Base-by-base conservation (phyloP, 2,888 invertebrate genomes). In the Anodontia alba region DNA sequence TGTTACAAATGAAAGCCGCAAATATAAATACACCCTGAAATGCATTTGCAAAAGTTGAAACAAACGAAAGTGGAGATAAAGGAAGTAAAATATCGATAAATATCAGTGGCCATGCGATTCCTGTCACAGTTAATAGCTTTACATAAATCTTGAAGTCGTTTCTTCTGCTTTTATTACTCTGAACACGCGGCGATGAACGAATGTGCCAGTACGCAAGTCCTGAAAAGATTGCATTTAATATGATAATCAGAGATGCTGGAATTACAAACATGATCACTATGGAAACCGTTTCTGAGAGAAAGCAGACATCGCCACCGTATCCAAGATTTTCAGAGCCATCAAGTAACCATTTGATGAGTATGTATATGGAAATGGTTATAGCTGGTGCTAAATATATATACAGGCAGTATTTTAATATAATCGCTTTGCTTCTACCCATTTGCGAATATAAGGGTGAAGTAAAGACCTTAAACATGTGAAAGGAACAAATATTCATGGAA, bases 21-120 rank as follows among this genome's bases (percentile, higher is more conserved):
- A 90, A 90, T 33, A 91, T 85, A 42, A 89, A 84, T 8, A 90
- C 66, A 12, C 91, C 90, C 67, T 91, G 90, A 1, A 84, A 69
- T 8, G 87, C 89, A 36, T 88, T 90, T 17, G 89, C 71, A 31
- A 88, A 73, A 1, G 84, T 83, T 0, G 85, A 87, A 29, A 88
- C 57, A 51, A 83, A 89, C 0, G 87, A 79, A 31, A 91, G 80
- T 20, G 81, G 70, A 0, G 81, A 79, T 17, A 86, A 66, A 1
- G 86, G 79, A n/a, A 90, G 79, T 17, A 89, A 69, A 1, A 85
- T 84, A 49, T 89, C 87, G 1, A 91, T 67, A 17, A 91, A 73
- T 15, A 87, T 84, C 12, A 90, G 66, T 33, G 89, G 66, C 91
- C 91, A 91, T 57, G 88, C 78, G 17, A 89, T 31, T 0, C 91